Evolutionary conservation across 2,797 vertebrate genomes (phyloP), one percentile per base, ranked within the genome.

Genomic region (Hydrophis major): DNA sequence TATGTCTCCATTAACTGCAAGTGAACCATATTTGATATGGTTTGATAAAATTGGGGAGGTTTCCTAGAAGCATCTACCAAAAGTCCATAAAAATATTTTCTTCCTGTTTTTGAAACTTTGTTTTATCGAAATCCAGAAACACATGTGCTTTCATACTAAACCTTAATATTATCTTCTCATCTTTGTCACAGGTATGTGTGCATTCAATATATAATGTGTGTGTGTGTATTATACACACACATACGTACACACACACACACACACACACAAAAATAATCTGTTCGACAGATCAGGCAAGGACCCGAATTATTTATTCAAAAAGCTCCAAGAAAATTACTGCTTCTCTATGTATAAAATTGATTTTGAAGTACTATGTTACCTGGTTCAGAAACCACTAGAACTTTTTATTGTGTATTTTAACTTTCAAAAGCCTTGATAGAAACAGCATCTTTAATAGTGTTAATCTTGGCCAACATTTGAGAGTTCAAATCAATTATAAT

Each of bases 141-240:
- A 37, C 90, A 2, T n/a, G 88, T 88, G 90, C 89, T 93, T 95
- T 87, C 88, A 93, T 69, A 74, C 3, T 60, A 92, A 89, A 96
- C 96, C 93, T 92, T 90, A 94, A 93, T 92, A 94, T 93, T 83
- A 92, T 2, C 25, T 93, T 95, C 87, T 86, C 86, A 93, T 94
- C 93, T 96, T 95, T 97, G 92, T 96, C 93, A 96, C 93, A 94
- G 93, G 93, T 96, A 94, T 94, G 95, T 94, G 89, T 94, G 92
- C 94, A 94, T 86, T 93, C 95, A 32, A 18, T 57, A 56, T 56
- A 4, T 56, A 4, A 42, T 42, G 42, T 60, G 22, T 8, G 59
- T 25, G 60, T 28, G 22, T 27, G 22, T 60, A 7, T 61, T 61
- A 90, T 53, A 53, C 10, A 53, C 53, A 53, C 53, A 53, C 53